Conservation (phyloP, 2,113 vertebrate genomes). For the Ivindomyrus marchei region DNA sequence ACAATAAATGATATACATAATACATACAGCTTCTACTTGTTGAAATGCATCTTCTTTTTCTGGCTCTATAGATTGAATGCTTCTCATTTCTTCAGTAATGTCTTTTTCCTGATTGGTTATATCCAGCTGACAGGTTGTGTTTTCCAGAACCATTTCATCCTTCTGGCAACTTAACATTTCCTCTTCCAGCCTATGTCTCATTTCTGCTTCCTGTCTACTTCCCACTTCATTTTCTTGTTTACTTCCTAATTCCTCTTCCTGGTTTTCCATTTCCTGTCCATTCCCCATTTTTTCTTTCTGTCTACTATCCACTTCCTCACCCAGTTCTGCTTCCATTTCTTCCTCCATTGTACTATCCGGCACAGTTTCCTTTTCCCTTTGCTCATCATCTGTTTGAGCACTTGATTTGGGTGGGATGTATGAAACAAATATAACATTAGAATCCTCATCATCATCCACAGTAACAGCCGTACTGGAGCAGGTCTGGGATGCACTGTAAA, state of each 20-base stretch:
- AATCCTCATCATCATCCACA: constrained; percentile 50
- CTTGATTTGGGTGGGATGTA: constrained; percentile 53
- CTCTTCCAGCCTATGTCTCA: background rate
- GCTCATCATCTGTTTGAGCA: background rate
- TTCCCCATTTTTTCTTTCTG: background rate
- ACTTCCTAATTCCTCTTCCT: background rate
- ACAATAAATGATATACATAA: background rate
- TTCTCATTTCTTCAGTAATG: background rate
- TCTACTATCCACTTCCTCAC: background rate
- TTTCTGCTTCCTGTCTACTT: background rate
- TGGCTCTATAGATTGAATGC: background rate
- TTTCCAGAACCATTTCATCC: background rate
- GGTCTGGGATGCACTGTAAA: background rate
- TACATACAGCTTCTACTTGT: background rate
- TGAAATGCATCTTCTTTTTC: background rate
- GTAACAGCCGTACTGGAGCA: background rate
- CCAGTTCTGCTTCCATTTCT: background rate
- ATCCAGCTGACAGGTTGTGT: background rate
- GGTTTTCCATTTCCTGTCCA: background rate
- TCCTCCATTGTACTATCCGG: background rate
- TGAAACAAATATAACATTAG: constrained; percentile 61
- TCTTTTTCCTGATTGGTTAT: background rate
- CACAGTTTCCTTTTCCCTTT: background rate
- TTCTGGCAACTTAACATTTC: constrained; percentile 14
- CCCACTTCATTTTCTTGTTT: background rate